phyloP scores from a whole-genome alignment of 1,140 invertebrate species.

The Drosophila varians region DNA sequence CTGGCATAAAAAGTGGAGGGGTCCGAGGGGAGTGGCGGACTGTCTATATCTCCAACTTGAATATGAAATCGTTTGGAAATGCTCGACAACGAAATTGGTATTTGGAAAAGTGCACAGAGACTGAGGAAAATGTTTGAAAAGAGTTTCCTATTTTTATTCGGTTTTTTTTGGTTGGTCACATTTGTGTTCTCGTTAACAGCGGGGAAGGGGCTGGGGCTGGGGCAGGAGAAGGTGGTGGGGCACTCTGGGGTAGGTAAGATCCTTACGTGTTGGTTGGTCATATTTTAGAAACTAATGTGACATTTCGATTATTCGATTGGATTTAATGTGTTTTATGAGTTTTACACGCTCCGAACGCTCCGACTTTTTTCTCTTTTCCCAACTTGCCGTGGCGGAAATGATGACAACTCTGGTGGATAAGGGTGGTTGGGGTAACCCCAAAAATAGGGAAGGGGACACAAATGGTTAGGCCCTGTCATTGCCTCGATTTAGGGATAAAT shows the following conservation, averaged over 20 bases:
- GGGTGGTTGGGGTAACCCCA: not conserved
- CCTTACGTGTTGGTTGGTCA: constrained; percentile 69
- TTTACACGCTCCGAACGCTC: constrained; percentile 65
- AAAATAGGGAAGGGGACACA: constrained; percentile 5
- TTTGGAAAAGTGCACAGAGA: constrained; percentile 57
- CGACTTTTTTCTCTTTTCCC: constrained; percentile 3
- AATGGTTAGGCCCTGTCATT: constrained; percentile 48
- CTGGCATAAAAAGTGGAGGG: constrained; percentile 58
- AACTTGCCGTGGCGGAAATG: constrained; percentile 32
- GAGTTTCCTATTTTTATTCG: constrained; percentile 48
- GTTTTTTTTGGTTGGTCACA: constrained; percentile 36
- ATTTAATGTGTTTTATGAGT: constrained; percentile 84
- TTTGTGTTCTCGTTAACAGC: constrained; percentile 65
- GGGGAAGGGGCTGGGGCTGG: not conserved
- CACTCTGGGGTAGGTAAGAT: constrained; percentile 28
- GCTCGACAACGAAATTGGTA: constrained; percentile 45
- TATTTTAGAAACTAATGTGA: constrained; percentile 84
- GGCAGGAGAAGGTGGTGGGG: not conserved
- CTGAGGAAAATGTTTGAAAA: constrained; percentile 54
- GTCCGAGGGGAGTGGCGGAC: not conserved
- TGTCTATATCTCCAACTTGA: constrained; percentile 54
- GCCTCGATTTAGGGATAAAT: constrained; percentile 50
- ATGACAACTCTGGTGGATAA: constrained; percentile 44
- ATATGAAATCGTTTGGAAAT: constrained; percentile 74
- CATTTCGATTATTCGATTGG: constrained; percentile 84